phyloP scores from a whole-genome alignment of 2,113 vertebrate genomes.

The Cephalopterus ornatus region DNA sequence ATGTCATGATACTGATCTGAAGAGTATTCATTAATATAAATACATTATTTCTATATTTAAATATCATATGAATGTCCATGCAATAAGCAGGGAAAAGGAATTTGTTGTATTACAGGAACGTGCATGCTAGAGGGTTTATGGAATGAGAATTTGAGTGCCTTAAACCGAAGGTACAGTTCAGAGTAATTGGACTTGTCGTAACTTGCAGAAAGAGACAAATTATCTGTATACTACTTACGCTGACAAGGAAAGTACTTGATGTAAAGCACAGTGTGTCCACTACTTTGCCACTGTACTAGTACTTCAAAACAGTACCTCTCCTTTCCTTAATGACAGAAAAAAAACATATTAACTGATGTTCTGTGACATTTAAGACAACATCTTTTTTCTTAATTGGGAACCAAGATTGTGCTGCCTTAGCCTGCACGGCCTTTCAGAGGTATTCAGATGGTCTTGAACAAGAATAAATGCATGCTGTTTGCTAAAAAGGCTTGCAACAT shows the following conservation, averaged over 20 bases:
- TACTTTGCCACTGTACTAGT: not conserved
- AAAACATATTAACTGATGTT: not conserved
- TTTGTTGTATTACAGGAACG: not conserved
- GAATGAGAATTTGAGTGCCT: not conserved
- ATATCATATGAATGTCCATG: not conserved
- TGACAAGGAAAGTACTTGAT: not conserved
- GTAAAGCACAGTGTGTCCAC: not conserved
- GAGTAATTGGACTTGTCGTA: not conserved
- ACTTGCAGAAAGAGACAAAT: conserved; percentile 1
- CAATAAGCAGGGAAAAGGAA: not conserved
- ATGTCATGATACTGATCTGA: not conserved
- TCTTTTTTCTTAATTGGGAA: not conserved
- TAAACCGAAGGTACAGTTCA: not conserved
- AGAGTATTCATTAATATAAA: not conserved
- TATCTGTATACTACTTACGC: not conserved
- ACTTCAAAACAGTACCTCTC: not conserved
- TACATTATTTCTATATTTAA: not conserved
- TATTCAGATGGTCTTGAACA: not conserved
- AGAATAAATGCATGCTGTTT: not conserved
- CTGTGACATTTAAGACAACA: not conserved
- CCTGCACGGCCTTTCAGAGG: not conserved
- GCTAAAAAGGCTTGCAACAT: not conserved
- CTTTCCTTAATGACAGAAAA: not conserved
- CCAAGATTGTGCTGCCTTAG: not conserved
- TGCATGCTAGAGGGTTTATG: not conserved